A percentile compares a stretch with the other conserved stretches of the same genome.
These are phyloP conservation scores for Polyploca ridens DNA, from an alignment of 2,888 invertebrate genomes.

Conservation along the genomic window DNA sequence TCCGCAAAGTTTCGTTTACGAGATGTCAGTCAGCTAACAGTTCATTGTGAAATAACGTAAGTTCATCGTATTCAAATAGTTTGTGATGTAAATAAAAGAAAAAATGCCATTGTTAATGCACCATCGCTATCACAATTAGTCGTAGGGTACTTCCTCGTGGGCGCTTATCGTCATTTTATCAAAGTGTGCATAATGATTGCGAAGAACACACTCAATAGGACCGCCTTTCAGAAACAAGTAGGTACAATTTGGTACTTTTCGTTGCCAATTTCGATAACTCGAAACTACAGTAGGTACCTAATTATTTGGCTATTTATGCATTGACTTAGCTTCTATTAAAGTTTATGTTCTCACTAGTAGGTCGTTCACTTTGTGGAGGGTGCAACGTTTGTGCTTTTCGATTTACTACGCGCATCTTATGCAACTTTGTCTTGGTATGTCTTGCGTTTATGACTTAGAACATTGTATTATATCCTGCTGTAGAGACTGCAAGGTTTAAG, in stretches of 20 bases:
- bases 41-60: slow-evolving; percentile 18
- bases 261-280: slow-evolving; percentile 19
- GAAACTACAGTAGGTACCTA: slow-evolving; percentile 20
- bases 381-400: slow-evolving; percentile 11
- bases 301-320: slow-evolving; percentile 31
- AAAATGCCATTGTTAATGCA: slow-evolving; percentile 29
- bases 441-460: background rate
- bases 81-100: background rate
- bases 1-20: background rate
- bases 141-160: slow-evolving; percentile 65
- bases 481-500: background rate
- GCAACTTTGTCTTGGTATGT: background rate
- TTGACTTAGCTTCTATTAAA: slow-evolving; percentile 37
- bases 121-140: slow-evolving; percentile 38
- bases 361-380: slow-evolving; percentile 34
- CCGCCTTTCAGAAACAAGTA: slow-evolving; percentile 31
- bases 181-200: slow-evolving; percentile 57
- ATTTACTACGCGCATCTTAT: slow-evolving; percentile 10
- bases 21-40: slow-evolving; percentile 17
- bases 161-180: slow-evolving; percentile 68
- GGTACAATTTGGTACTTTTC: slow-evolving; percentile 11
- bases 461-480: background rate
- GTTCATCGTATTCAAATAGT: background rate
- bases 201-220: slow-evolving; percentile 29
- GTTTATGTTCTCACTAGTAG: slow-evolving; percentile 26